Conservation (phyloP, 2,113 vertebrate genomes). For the Cairina moschata region DNA sequence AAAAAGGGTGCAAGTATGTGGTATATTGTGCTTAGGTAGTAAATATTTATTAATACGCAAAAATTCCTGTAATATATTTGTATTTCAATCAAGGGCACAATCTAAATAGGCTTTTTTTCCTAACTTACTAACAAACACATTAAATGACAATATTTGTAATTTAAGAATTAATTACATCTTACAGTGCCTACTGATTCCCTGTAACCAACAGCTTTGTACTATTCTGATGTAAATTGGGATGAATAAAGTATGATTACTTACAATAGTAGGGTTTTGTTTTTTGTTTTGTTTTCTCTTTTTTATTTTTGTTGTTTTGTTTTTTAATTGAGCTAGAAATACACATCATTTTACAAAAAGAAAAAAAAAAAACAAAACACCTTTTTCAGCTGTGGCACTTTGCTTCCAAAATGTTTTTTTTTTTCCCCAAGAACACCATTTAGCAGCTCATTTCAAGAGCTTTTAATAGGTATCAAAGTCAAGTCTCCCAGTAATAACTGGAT, state of each 20-base stretch:
- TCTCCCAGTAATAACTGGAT: slow-evolving; percentile 23
- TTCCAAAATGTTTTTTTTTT: slow-evolving; percentile 41
- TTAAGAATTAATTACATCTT: slow-evolving; percentile 72
- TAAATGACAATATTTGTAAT: slow-evolving; percentile 54
- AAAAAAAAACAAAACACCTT: not conserved
- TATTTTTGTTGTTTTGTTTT: not conserved
- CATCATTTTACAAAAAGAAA: not conserved
- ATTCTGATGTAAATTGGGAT: slow-evolving; percentile 22
- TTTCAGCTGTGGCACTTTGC: slow-evolving; percentile 18
- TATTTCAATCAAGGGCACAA: slow-evolving; percentile 30
- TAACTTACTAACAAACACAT: slow-evolving; percentile 63
- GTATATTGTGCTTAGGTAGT: slow-evolving; percentile 5
- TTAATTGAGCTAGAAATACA: not conserved
- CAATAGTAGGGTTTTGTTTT: not conserved
- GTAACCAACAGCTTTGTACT: slow-evolving; percentile 54
- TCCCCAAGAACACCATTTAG: slow-evolving; percentile 45
- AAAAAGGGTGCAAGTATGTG: slow-evolving; percentile 42
- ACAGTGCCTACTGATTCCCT: slow-evolving; percentile 54
- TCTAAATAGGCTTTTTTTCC: slow-evolving; percentile 18
- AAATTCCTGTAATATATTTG: slow-evolving; percentile 29
- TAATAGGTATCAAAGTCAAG: slow-evolving; percentile 46
- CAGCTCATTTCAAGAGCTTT: slow-evolving; percentile 50
- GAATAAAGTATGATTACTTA: not conserved
- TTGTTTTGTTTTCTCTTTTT: not conserved
- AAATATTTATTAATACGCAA: slow-evolving; percentile 53